phyloP scores from a whole-genome alignment of 1,140 invertebrate genomes.

The Ceratina australensis region DNA sequence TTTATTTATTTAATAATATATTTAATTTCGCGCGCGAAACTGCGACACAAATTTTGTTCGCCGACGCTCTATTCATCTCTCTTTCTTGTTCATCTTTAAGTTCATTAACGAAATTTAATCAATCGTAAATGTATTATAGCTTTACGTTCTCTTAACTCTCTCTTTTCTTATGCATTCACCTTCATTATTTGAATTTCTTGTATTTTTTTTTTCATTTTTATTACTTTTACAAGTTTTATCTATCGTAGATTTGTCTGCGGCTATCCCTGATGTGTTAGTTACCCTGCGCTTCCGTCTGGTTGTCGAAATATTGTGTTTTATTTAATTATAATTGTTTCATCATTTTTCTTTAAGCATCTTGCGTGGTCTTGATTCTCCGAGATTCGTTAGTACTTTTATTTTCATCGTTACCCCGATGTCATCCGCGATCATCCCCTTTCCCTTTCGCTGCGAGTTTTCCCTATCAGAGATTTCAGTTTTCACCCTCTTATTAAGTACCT shows the following conservation, averaged over 20 bases:
- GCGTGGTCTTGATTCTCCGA: too few relatives aligned
- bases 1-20: constrained; percentile 65
- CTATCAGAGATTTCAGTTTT: too few relatives aligned
- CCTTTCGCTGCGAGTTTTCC: too few relatives aligned
- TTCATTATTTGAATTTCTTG: too few relatives aligned
- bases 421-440: too few relatives aligned
- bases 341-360: constrained; percentile 30
- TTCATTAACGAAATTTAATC: constrained; percentile 74
- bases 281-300: constrained; percentile 80
- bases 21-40: constrained; percentile 64
- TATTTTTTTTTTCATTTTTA: constrained; percentile 69
- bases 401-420: too few relatives aligned
- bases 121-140: constrained; percentile 69
- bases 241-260: constrained; percentile 80
- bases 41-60: constrained; percentile 50
- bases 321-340: constrained; percentile 72
- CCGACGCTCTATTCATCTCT: constrained; percentile 25
- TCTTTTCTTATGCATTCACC: constrained; percentile 55
- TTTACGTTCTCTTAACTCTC: constrained; percentile 60
- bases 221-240: constrained; percentile 78
- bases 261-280: constrained; percentile 80
- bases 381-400: too few relatives aligned
- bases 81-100: constrained; percentile 49
- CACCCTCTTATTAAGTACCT: too few relatives aligned
- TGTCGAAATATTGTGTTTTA: constrained; percentile 78